Base-by-base conservation (phyloP, 2,797 vertebrate species). In the Melanotaenia nigrans region DNA sequence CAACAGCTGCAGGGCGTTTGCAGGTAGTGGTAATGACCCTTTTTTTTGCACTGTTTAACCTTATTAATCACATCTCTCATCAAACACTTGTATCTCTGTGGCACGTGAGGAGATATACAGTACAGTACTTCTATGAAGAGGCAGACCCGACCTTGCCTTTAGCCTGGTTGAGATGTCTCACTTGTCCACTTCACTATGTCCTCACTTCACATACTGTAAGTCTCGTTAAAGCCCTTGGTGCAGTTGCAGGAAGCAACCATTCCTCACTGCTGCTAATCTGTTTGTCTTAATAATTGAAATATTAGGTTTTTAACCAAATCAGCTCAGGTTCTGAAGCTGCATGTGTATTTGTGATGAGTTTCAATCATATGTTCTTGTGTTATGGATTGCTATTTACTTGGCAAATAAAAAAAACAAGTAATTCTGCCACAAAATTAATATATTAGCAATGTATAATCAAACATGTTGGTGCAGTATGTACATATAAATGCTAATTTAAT, bases 21-120 rank as follows among this genome's bases (percentile, higher is more conserved):
- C 53, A 73, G 58, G 58, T 51, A 28, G 57, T 56, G 33, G 33
- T 25, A 1, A 54, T 47, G 25, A 24, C 49, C 59, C 42, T 13
- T 55, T 64, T 57, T 58, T 70, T 55, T 61, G 59, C 71, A 81
- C 28, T 35, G 22, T 70, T 77, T 56, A 71, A 71, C 77, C 87
- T 89, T 90, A 86, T 84, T 84, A 70, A 74, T 61, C 77, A 82
- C 59, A 74, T 77, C 67, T 82, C 60, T 75, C 61, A 62, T 61
- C 84, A 78, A 81, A 87, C 68, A 90, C 60, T 87, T 87, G 73
- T 88, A 87, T 87, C 70, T 71, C 71, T 71, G 78, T 81, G 71
- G 82, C 87, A 81, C 72, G 62, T 84, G 49, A 42, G 74, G 78
- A 85, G 68, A 77, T 81, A 68, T 77, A 85, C 81, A 86, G 81